These are phyloP conservation scores for Hippocampus guttulatus DNA, from an alignment of 2,113 vertebrate genomes.

Conservation along the genomic window DNA sequence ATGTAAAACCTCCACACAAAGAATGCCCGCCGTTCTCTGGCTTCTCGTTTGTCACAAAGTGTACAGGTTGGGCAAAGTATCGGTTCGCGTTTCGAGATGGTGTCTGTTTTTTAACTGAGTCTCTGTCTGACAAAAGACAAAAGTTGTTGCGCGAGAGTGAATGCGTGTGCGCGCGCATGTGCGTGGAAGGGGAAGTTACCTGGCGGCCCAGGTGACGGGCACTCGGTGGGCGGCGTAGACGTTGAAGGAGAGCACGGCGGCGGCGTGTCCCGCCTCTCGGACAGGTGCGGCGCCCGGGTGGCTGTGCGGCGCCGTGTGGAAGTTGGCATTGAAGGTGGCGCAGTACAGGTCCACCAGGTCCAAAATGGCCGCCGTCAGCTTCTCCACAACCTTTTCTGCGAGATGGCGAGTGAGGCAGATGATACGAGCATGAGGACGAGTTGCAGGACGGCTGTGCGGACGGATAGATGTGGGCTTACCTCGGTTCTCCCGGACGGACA, in stretches of 20 bases:
- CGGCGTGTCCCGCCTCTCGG: slow-evolving; percentile 82
- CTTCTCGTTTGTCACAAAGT: too few relatives aligned
- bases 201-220: slow-evolving; percentile 92
- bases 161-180: not conserved
- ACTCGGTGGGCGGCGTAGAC: slow-evolving; percentile 89
- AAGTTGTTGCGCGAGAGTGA: too few relatives aligned
- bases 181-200: slow-evolving; percentile 60
- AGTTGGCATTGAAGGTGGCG: slow-evolving; percentile 92
- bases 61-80: too few relatives aligned
- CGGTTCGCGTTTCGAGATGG: too few relatives aligned
- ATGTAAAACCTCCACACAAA: too few relatives aligned
- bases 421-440: not conserved
- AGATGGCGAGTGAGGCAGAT: not conserved
- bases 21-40: too few relatives aligned
- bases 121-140: too few relatives aligned
- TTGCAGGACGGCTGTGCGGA: not conserved
- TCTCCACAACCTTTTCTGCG: slow-evolving; percentile 85
- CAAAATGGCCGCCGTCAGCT: slow-evolving; percentile 86
- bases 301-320: slow-evolving; percentile 77
- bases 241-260: slow-evolving; percentile 81
- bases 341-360: slow-evolving; percentile 93
- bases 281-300: slow-evolving; percentile 59
- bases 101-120: too few relatives aligned
- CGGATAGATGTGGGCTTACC: slow-evolving; percentile 47
- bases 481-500: slow-evolving; percentile 85